Conservation (phyloP, 2,888 invertebrate genomes). For the Portevinia maculata region DNA sequence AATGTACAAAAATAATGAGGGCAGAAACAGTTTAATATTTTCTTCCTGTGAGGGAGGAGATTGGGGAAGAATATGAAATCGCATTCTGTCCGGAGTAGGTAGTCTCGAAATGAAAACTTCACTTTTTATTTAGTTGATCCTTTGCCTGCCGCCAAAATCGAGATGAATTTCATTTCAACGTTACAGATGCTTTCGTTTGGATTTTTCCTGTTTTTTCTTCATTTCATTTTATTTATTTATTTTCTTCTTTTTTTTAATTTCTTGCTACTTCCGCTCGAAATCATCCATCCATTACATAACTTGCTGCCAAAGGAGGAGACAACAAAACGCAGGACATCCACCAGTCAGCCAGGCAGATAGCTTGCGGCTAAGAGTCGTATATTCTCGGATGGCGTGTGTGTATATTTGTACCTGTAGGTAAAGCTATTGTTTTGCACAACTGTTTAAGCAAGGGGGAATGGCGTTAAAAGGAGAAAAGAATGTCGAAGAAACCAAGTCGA, state of each 20-base stretch:
- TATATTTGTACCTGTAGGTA: not conserved
- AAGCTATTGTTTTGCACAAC: constrained; percentile 18
- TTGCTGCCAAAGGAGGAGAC: constrained; percentile 37
- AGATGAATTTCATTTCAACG: constrained; percentile 67
- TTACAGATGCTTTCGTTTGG: constrained; percentile 61
- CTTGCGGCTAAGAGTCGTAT: constrained; percentile 30
- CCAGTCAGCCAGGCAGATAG: constrained; percentile 18
- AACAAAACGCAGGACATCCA: constrained; percentile 52
- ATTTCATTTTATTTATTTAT: not conserved
- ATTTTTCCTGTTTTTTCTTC: constrained; percentile 3
- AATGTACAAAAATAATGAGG: constrained; percentile 68
- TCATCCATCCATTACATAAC: constrained; percentile 63
- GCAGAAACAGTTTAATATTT: constrained; percentile 41
- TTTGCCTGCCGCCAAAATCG: constrained; percentile 57
- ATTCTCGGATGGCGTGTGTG: constrained; percentile 1
- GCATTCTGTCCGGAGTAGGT: constrained; percentile 25
- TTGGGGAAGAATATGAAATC: constrained; percentile 53
- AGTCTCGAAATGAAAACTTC: constrained; percentile 45
- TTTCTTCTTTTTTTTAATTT: constrained; percentile 8
- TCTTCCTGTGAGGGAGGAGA: constrained; percentile 13
- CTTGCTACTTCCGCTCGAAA: constrained; percentile 56
- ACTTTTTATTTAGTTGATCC: constrained; percentile 35
- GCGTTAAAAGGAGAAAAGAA: constrained; percentile 23
- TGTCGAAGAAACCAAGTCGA: constrained; percentile 37
- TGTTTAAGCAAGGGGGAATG: constrained; percentile 27